Percentiles rank a stretch among this genome's conserved stretches.
Evolutionary conservation across 2,797 vertebrate genomes (phyloP).

Genomic region (Anguilla obscura): DNA sequence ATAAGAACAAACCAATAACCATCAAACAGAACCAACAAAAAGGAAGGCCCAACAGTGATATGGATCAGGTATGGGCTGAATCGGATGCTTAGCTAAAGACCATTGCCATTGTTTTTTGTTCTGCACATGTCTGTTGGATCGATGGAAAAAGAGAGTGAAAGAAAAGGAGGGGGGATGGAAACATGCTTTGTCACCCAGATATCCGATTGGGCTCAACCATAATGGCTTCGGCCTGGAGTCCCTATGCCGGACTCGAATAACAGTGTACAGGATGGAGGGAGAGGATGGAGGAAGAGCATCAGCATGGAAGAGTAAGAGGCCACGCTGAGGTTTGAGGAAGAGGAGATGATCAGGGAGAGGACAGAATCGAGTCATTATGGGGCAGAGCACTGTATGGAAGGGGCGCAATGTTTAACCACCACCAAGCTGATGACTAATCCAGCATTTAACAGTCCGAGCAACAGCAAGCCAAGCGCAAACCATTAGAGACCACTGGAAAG

Average conservation of each 20-base stretch:
- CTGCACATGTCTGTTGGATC: constrained; percentile 67
- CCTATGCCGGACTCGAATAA: constrained; percentile 28
- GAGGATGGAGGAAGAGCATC: neutral
- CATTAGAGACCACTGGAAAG: neutral
- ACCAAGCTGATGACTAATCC: neutral
- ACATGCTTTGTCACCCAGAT: constrained; percentile 28
- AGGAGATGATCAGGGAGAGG: constrained; percentile 24
- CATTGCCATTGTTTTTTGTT: constrained; percentile 76
- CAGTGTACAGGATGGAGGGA: neutral
- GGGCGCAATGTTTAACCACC: neutral
- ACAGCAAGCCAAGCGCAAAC: constrained; percentile 20
- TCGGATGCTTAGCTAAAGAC: constrained; percentile 79
- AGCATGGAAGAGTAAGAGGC: neutral
- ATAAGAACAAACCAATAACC: constrained; percentile 58
- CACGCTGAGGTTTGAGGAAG: constrained; percentile 19
- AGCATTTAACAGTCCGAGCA: neutral
- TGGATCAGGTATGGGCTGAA: constrained; percentile 62
- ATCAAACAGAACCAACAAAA: constrained; percentile 64
- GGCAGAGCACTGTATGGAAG: neutral
- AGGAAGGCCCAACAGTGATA: constrained; percentile 67
- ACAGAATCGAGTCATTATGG: neutral
- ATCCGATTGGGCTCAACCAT: constrained; percentile 44
- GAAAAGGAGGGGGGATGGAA: constrained; percentile 3
- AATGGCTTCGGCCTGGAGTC: constrained; percentile 44
- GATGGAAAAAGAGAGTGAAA: constrained; percentile 55